phyloP scores from a whole-genome alignment of 2,113 vertebrate genomes.

The Odobenus rosmarus region DNA sequence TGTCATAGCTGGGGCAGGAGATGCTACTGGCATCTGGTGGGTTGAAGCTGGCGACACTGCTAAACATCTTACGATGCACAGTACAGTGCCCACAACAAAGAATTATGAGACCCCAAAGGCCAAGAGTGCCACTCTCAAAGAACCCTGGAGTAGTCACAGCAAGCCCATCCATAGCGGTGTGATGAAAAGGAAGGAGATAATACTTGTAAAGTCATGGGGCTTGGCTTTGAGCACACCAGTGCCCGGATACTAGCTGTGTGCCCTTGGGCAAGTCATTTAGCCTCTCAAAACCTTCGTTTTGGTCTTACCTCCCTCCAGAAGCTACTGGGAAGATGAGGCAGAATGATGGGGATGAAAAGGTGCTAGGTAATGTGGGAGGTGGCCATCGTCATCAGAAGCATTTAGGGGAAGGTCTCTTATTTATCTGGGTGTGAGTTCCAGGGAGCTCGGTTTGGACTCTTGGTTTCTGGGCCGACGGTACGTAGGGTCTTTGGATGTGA shows the following conservation, averaged over 20 bases:
- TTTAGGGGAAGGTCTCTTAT: background rate
- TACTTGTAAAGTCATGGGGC: background rate
- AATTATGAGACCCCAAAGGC: background rate
- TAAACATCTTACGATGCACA: background rate
- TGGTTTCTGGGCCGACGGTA: conserved; percentile 9
- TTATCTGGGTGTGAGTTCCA: background rate
- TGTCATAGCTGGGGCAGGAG: background rate
- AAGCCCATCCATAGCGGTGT: background rate
- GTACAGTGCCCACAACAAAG: background rate
- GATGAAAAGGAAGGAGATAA: background rate
- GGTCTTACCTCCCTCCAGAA: background rate
- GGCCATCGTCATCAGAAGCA: background rate
- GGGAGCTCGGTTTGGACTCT: background rate
- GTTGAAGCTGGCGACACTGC: background rate
- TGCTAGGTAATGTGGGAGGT: background rate
- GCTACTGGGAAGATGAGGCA: background rate
- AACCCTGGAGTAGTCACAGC: background rate
- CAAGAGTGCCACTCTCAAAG: background rate
- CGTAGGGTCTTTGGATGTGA: conserved; percentile 13
- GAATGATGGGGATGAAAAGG: background rate
- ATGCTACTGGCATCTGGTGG: background rate
- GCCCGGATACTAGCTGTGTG: background rate
- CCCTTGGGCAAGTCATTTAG: background rate
- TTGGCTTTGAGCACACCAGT: background rate
- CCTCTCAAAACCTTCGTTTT: background rate